phyloP scores from a whole-genome alignment of 2,797 vertebrate genomes.

The Poeciliopsis presidionis region DNA sequence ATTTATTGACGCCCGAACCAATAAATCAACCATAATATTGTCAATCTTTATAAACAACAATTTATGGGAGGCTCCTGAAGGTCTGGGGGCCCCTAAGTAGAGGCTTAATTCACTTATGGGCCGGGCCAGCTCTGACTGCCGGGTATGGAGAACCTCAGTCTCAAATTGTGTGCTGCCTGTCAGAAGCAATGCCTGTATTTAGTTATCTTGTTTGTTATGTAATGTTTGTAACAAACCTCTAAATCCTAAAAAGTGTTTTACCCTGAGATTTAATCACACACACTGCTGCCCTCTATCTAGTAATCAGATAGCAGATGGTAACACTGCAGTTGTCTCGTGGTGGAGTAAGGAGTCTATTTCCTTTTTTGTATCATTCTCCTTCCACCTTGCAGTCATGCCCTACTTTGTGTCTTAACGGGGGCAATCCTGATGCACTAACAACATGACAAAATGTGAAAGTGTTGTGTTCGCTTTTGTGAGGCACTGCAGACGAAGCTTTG shows the following conservation, averaged over 20 bases:
- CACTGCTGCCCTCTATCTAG: no score
- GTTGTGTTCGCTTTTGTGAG: background rate
- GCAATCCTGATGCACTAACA: background rate
- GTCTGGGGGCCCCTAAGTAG: background rate
- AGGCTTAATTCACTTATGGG: background rate
- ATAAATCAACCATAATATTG: no score
- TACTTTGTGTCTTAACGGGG: background rate
- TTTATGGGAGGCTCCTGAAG: background rate
- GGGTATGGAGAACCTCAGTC: background rate
- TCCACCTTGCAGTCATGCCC: background rate
- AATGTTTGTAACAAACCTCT: background rate
- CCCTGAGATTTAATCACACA: background rate
- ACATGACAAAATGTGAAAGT: background rate
- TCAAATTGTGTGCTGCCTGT: background rate
- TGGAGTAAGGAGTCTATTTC: background rate
- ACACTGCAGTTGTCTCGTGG: background rate
- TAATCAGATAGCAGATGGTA: background rate
- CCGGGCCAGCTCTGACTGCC: background rate
- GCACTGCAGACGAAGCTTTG: constrained; percentile 41
- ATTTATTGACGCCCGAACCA: no score
- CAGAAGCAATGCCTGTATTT: background rate
- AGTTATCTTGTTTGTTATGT: background rate
- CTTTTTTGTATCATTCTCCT: background rate
- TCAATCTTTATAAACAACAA: background rate
- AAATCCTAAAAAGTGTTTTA: background rate